Percentiles rank a stretch among this genome's conserved stretches.
Evolutionary conservation across 37 sponge, comb jelly and placozoan species (phyloP).

Genomic region (Theonella swinhoei): DNA sequence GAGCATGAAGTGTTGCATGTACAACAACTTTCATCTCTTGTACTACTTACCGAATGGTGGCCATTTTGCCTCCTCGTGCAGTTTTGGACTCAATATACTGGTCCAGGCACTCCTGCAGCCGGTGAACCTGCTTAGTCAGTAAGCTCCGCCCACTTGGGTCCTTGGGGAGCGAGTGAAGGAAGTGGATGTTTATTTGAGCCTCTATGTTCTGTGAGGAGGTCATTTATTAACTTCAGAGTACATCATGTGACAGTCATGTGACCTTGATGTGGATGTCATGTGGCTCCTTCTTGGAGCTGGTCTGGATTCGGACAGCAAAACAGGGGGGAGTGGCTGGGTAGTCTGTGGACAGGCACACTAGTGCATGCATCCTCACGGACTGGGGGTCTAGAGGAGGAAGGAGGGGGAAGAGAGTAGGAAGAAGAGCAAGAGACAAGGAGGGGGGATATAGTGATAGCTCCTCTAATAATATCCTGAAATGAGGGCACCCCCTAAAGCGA

Average conservation of each 20-base stretch:
- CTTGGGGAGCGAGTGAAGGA: constrained; percentile 23
- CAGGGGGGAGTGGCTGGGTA: constrained; percentile 57
- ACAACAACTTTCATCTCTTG: too few species aligned
- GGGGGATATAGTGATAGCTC: background rate
- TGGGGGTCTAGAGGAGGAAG: constrained; percentile 23
- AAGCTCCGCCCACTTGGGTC: constrained; percentile 37
- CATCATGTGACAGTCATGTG: too few species aligned
- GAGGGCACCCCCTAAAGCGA: too few species aligned
- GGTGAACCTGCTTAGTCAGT: constrained; percentile 39
- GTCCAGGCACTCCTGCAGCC: too few species aligned
- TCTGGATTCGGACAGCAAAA: constrained; percentile 51
- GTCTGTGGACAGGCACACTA: constrained; percentile 46
- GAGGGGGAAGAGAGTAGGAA: too few species aligned
- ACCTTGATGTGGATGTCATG: constrained; percentile 59
- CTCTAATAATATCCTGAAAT: too few species aligned
- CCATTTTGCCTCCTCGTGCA: too few species aligned
- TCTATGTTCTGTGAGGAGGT: constrained; percentile 51
- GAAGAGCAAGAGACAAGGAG: background rate
- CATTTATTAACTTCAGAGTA: background rate
- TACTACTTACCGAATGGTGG: too few species aligned
- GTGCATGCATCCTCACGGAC: too few species aligned
- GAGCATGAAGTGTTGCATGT: too few species aligned
- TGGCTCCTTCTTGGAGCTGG: constrained; percentile 18
- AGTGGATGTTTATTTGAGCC: constrained; percentile 72
- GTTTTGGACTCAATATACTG: too few species aligned